Conservation (phyloP, 2,888 invertebrate genomes). For the Plebejus melissa region DNA sequence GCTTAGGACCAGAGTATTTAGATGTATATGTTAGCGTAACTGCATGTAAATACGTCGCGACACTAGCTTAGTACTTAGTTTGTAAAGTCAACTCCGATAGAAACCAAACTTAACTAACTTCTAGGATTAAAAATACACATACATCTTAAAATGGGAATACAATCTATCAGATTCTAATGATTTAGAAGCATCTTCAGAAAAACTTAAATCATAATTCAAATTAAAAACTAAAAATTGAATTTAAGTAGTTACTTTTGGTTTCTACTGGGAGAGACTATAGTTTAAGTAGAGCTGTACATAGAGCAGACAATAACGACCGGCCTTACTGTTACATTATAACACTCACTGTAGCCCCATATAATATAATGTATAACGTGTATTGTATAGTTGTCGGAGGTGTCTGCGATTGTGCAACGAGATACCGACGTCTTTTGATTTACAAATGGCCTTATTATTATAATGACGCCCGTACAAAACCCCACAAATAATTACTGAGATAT, state of each 20-base stretch:
- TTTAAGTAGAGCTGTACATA: constrained; percentile 13
- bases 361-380: background rate
- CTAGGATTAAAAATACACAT: too few relatives aligned
- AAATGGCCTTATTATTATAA: constrained; percentile 9
- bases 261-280: background rate
- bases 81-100: background rate
- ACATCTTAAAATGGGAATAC: too few relatives aligned
- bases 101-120: background rate
- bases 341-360: background rate
- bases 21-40: constrained; percentile 33
- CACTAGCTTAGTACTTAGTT: background rate
- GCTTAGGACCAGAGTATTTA: constrained; percentile 27
- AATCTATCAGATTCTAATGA: too few relatives aligned
- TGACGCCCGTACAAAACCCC: background rate
- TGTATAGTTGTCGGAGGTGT: background rate
- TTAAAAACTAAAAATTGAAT: background rate
- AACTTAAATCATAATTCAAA: background rate
- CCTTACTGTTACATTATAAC: background rate
- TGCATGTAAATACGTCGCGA: constrained; percentile 40
- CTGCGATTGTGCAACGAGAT: background rate
- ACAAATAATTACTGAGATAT: background rate
- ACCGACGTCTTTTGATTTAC: background rate
- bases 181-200: too few relatives aligned
- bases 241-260: background rate
- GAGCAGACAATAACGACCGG: constrained; percentile 4